A percentile compares a stretch with the other conserved stretches of the same genome.
These are phyloP conservation scores for Lamproptera curius DNA, from an alignment of 2,888 invertebrate species.

Conservation along the genomic window DNA sequence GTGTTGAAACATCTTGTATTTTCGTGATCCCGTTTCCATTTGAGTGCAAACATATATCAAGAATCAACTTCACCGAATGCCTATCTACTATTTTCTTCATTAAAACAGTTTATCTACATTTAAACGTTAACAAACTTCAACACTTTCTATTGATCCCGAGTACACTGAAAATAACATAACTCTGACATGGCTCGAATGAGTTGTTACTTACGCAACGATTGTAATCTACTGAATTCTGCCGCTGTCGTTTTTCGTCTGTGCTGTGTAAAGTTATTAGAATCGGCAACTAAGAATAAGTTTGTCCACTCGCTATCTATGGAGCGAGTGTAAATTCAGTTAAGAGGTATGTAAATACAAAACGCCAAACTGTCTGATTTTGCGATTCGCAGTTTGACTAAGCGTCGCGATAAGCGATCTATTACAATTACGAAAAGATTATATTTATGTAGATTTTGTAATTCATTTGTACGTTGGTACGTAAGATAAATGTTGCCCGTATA, in stretches of 20 bases:
- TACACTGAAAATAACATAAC: too few species aligned
- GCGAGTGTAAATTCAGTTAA: slow-evolving; percentile 17
- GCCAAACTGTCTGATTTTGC: slow-evolving; percentile 10
- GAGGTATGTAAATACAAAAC: slow-evolving; percentile 15
- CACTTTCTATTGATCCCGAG: background rate
- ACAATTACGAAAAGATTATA: slow-evolving; percentile 4
- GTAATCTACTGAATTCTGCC: slow-evolving; percentile 5
- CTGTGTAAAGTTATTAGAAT: slow-evolving; percentile 1
- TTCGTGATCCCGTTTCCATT: too few species aligned
- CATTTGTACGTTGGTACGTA: background rate
- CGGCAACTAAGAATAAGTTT: slow-evolving; percentile 6
- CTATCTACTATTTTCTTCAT: too few species aligned
- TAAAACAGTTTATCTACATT: background rate
- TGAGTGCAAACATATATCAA: too few species aligned
- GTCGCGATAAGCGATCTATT: slow-evolving; percentile 12
- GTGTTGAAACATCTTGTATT: too few species aligned
- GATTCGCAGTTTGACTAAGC: slow-evolving; percentile 5
- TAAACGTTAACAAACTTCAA: background rate
- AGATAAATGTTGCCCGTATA: slow-evolving; percentile 2
- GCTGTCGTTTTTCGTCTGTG: slow-evolving; percentile 8
- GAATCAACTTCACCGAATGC: too few species aligned
- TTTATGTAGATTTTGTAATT: background rate
- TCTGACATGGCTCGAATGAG: too few species aligned
- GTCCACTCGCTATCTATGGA: slow-evolving; percentile 11
- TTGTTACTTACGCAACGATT: background rate